These are phyloP conservation scores for Lethenteron camtschaticum DNA, from an alignment of 2,113 vertebrate genomes.

Conservation along the genomic window DNA sequence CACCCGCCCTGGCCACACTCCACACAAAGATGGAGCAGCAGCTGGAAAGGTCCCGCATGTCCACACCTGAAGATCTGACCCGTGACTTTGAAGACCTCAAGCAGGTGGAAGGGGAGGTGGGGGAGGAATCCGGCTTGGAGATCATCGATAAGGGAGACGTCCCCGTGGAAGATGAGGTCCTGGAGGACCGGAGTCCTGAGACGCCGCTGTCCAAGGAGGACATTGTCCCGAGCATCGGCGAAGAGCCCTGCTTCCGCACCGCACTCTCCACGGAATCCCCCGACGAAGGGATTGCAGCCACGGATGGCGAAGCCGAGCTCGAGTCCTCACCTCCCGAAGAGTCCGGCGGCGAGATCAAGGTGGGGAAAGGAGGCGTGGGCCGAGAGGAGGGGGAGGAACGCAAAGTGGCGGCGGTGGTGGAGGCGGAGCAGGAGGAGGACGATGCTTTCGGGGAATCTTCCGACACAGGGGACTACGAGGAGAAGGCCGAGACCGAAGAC, in stretches of 20 bases:
- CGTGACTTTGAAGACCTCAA: constrained; percentile 17
- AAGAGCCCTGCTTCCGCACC: neutral
- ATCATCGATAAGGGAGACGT: neutral
- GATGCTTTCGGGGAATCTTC: no score
- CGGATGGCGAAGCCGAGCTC: constrained; percentile 12
- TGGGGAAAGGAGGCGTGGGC: no score
- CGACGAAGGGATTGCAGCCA: constrained; percentile 13
- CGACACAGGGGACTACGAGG: no score
- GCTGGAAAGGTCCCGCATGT: constrained; percentile 20
- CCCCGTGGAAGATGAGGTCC: constrained; percentile 5
- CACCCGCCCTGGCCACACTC: no score
- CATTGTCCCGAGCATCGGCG: neutral
- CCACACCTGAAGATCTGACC: constrained; percentile 22
- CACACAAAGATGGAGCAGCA: no score
- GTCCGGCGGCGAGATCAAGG: neutral
- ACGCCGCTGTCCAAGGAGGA: constrained; percentile 2
- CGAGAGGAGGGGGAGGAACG: no score
- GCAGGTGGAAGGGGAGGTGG: neutral
- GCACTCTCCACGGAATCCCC: constrained; percentile 9
- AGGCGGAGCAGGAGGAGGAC: no score
- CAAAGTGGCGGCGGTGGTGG: no score
- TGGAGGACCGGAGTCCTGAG: constrained; percentile 11
- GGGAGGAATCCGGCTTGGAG: neutral
- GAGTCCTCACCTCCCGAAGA: constrained; percentile 9
- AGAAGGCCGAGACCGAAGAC: no score